These are phyloP conservation scores for Troides oblongomaculatus DNA, from an alignment of 2,888 invertebrate genomes.

Conservation along the genomic window DNA sequence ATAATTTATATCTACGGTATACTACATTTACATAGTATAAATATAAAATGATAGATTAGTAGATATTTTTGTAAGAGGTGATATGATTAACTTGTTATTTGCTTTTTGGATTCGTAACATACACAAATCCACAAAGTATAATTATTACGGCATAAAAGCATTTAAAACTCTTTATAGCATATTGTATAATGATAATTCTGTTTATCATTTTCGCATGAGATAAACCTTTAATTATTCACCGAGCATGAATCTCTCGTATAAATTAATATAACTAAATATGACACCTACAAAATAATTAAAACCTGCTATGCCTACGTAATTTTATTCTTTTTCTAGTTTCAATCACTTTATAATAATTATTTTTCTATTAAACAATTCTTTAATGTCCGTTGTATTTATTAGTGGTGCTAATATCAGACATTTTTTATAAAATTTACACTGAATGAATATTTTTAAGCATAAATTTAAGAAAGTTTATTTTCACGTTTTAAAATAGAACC, in stretches of 20 bases:
- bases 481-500: not conserved
- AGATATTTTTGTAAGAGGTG: not conserved
- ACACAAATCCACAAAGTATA: not conserved
- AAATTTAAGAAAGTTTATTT: not conserved
- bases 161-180: not conserved
- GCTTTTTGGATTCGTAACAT: slow-evolving; percentile 8
- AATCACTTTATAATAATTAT: no score
- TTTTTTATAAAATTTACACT: no score
- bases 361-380: no score
- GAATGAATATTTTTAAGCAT: no score
- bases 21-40: not conserved
- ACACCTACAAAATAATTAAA: not conserved
- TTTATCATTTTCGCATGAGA: not conserved
- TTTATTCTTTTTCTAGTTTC: not conserved
- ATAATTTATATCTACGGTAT: not conserved
- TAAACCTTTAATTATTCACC: not conserved
- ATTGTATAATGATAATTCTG: not conserved
- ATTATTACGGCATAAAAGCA: not conserved
- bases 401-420: no score
- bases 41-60: not conserved
- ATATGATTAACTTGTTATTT: slow-evolving; percentile 5
- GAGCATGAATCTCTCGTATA: not conserved
- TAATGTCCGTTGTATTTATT: no score
- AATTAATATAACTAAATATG: not conserved
- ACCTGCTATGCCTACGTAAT: not conserved